Base-by-base conservation (phyloP, 1,140 invertebrate genomes). In the Metaphire vulgaris region DNA sequence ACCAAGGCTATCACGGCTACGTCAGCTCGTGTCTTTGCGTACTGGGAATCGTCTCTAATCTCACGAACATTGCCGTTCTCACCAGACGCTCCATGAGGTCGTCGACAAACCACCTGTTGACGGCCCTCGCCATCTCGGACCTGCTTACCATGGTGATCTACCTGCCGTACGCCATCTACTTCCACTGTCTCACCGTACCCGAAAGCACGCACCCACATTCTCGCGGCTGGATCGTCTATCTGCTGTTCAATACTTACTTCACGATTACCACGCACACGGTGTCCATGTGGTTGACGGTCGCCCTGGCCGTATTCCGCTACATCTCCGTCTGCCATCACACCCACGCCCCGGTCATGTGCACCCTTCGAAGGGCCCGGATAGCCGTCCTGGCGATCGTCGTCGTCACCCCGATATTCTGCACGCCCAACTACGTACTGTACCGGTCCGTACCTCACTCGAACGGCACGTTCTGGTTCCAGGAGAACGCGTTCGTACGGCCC, bases 121-220 rank as follows among this genome's bases (percentile, higher is more conserved):
- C 93, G 76, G 90, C 90, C 78, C 86, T 95, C 33, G 93, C 94
- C 0, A 90, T 92, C 0, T 91, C 92, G 1, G 93, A 96, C 82
- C 90, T 93, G 86, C 87, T 94, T 74, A 91, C 94, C 14, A 95
- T 95, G n/a, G n/a, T n/a, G n/a, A n/a, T n/a, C n/a, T n/a, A n/a
- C n/a, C n/a, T n/a, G n/a, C n/a, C n/a, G n/a, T n/a, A n/a, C n/a
- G n/a, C n/a, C n/a, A n/a, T n/a, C n/a, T n/a, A n/a, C n/a, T n/a
- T n/a, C n/a, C n/a, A 92, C 82, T 92, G 31, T 92, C 93, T 78
- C 95, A 95, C 81, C 90, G n/a, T n/a, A n/a, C n/a, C n/a, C n/a
- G n/a, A n/a, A n/a, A n/a, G 30, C 12, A 28, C 31, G 6, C 71
- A 72, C 71, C 30, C 71, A 33, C n/a, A 34, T 28, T 28, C n/a